Conservation (phyloP, 2,888 invertebrate species). For the Barypeithes pellucidus region DNA sequence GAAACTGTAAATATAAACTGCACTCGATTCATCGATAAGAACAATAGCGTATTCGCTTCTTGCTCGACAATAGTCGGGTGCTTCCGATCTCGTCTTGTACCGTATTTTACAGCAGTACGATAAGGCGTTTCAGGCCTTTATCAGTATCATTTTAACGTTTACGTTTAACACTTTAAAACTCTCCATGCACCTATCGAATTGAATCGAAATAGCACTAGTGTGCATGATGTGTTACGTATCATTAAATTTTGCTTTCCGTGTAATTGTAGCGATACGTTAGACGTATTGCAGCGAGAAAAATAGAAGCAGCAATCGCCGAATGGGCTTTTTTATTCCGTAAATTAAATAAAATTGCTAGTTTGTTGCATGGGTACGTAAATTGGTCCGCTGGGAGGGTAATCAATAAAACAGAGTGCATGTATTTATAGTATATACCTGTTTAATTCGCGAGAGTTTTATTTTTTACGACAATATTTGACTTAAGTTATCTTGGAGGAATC, state of each 20-base stretch:
- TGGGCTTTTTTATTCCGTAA: slow-evolving; percentile 23
- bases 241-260: slow-evolving; percentile 65
- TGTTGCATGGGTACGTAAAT: slow-evolving; percentile 16
- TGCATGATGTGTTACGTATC: slow-evolving; percentile 64
- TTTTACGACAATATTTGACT: too few relatives aligned
- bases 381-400: slow-evolving; percentile 9
- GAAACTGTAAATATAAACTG: too few relatives aligned
- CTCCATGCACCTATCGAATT: slow-evolving; percentile 15
- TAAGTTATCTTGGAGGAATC: too few relatives aligned
- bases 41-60: too few relatives aligned
- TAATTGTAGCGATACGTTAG: slow-evolving; percentile 66
- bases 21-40: too few relatives aligned
- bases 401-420: slow-evolving; percentile 12
- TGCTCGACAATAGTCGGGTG: too few relatives aligned
- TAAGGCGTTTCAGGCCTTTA: too few relatives aligned
- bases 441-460: too few relatives aligned
- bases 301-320: slow-evolving; percentile 56
- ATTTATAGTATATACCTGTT: too few relatives aligned
- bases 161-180: slow-evolving; percentile 4
- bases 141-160: background rate
- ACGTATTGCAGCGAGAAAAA: slow-evolving; percentile 59
- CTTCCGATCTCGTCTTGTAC: too few relatives aligned
- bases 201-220: slow-evolving; percentile 62
- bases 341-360: slow-evolving; percentile 31
- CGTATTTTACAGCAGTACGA: too few relatives aligned